Percentiles rank a stretch among this genome's conserved stretches.
These are phyloP conservation scores for Porites rus DNA, from an alignment of 92 coral and sea anemone species.

Conservation along the genomic window DNA sequence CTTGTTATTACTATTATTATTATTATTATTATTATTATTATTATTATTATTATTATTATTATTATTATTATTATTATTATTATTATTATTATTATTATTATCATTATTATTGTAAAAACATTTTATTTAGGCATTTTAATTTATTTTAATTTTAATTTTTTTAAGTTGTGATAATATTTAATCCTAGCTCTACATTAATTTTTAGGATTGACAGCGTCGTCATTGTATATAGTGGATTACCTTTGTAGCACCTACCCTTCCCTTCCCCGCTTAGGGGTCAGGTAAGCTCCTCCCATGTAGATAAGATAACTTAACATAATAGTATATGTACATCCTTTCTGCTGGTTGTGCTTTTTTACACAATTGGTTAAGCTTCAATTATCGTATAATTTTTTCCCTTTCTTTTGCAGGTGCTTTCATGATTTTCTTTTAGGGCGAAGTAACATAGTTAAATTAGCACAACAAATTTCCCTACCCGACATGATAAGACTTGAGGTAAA, in stretches of 20 bases:
- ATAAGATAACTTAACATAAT: too few relatives aligned
- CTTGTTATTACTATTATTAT: too few relatives aligned
- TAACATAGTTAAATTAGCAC: conserved; percentile 72
- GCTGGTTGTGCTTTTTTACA: not conserved
- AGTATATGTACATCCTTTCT: too few relatives aligned
- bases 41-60: too few relatives aligned
- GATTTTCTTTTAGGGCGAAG: conserved; percentile 78
- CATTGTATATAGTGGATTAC: conserved; percentile 78
- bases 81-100: too few relatives aligned
- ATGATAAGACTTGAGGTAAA: conserved; percentile 89
- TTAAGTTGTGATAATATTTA: too few relatives aligned
- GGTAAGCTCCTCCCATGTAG: conserved; percentile 49
- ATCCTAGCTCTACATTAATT: not conserved
- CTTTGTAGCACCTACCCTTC: conserved; percentile 80
- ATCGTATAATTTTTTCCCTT: not conserved
- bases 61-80: too few relatives aligned
- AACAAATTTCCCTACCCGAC: conserved; percentile 85
- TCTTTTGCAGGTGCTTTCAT: conserved; percentile 66
- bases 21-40: too few relatives aligned
- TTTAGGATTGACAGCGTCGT: conserved; percentile 44
- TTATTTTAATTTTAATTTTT: too few relatives aligned
- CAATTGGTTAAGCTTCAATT: not conserved
- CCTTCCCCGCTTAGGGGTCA: conserved; percentile 83
- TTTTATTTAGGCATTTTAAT: too few relatives aligned
- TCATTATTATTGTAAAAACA: too few relatives aligned